Evolutionary conservation across 2,797 vertebrate genomes (phyloP), one percentile per base, ranked within the genome.

Genomic region (Neoniphon sammara): DNA sequence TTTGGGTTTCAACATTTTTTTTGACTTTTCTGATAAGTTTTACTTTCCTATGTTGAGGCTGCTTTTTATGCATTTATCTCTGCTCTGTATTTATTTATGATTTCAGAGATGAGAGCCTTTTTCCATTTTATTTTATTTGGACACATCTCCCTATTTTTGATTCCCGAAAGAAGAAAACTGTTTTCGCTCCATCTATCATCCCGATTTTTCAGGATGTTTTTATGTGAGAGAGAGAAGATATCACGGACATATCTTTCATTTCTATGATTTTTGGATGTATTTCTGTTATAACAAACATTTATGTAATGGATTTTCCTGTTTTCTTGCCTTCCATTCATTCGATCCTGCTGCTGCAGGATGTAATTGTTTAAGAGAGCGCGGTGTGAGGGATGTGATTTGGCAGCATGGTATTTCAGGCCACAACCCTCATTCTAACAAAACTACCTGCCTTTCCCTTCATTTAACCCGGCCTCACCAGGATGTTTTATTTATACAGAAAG

Each of bases 231-330:
- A 67, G 31, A 20, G 31, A 18, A 2, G 30, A 39, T 39, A 39
- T 39, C 36, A 7, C 2, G 15, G 20, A 30, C n/a, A 27, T 66
- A n/a, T 69, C 23, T 72, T 49, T 77, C 31, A 56, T 77, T 63
- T 61, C 42, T 12, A 27, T 7, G 25, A 57, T 34, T 25, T 60
- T 52, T 23, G 15, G 8, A 39, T 50, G 34, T 39, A 7, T 3
- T 3, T 31, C 3, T 31, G 30, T 31, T 11, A 11, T 11, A 39
- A 9, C 52, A 27, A 73, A 31, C 14, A 0, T 56, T 66, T 44
- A 20, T 20, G 1, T 27, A 21, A 31, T 42, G 42, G n/a, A 12
- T 64, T 58, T 75, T 78, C 73, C 73, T 66, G 47, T 77, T 64
- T 76, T 68, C 21, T 44, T 39, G 21, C 65, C 34, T 50, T 73